Evolutionary conservation across 2,888 invertebrate species (phyloP), one percentile per base, ranked within the genome.

Genomic region (Mythimna vitellina): DNA sequence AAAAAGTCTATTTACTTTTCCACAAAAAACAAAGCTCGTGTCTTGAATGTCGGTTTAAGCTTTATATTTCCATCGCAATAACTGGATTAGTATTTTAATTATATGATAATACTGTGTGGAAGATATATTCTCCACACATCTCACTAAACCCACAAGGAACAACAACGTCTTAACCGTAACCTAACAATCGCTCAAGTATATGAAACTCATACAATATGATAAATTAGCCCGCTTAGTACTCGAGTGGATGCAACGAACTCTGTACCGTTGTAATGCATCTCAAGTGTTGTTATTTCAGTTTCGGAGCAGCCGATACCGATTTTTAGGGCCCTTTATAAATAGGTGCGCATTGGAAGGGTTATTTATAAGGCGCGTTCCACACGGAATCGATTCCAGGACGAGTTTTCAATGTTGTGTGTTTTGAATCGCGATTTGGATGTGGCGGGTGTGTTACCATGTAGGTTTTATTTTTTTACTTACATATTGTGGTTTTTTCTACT

Each of bases 211-310:
- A 71, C 80, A 76, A 57, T 58, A 78, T 73, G 69, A 85, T 76
- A 69, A 75, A 81, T 76, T n/a, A 53, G 46, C 25, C n/a, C 62
- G 22, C 73, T 73, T 70, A 71, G 79, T 32, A 60, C 68, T 65
- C 32, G 29, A 86, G 83, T 80, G 84, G 86, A 84, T 85, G 84
- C 84, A 85, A 81, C 67, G 83, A 86, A 79, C 86, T 79, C 77
- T 64, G 72, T 54, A 63, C 60, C 66, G 81, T 38, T 70, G 75
- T 85, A 83, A 85, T 85, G 86, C 78, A 83, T 77, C 74, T 86
- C 70, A 65, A 86, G 86, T 85, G 84, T 57, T 65, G 78, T 73
- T 83, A 81, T 83, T 86, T 80, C 81, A 64, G 82, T 77, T 64
- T 64, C n/a, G 14, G 56, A 71, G 62, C 68, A 4, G 58, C 73